Percentiles rank a stretch among this genome's conserved stretches.
Conservation (phyloP, 2,113 vertebrate genomes). For the Gnathonemus echidnorhynchus region DNA sequence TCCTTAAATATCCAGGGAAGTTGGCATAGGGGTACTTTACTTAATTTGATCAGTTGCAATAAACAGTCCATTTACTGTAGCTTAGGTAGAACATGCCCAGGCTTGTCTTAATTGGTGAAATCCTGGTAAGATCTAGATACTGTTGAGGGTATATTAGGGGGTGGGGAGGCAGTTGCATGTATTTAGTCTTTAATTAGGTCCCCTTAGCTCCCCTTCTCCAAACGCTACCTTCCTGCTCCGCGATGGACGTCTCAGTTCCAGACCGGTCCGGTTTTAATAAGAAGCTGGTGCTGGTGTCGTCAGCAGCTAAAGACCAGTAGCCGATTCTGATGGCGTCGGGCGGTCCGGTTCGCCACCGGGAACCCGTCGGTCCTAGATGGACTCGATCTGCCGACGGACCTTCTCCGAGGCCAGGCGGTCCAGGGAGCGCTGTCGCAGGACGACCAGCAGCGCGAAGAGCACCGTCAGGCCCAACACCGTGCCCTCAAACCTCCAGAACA, state of each 20-base stretch:
- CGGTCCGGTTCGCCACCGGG: neutral
- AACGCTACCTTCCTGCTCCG: neutral
- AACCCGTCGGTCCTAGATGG: slow-evolving; percentile 53
- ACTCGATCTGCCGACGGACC: slow-evolving; percentile 74
- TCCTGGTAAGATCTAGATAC: neutral
- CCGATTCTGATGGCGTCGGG: neutral
- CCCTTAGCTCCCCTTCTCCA: neutral
- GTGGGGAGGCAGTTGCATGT: neutral
- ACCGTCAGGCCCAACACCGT: slow-evolving; percentile 51
- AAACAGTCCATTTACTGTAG: neutral
- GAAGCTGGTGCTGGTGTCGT: neutral
- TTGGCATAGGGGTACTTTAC: neutral
- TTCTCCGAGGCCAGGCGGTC: slow-evolving; percentile 74
- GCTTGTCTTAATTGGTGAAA: neutral
- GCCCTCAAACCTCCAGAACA: slow-evolving; percentile 74
- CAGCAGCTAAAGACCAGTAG: neutral
- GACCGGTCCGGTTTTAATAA: neutral
- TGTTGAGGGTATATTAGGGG: neutral
- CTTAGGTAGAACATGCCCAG: neutral
- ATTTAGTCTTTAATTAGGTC: neutral
- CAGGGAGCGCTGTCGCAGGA: slow-evolving; percentile 63
- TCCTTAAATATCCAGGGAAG: neutral
- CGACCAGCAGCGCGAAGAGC: slow-evolving; percentile 61
- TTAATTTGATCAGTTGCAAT: neutral
- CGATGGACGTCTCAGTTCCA: neutral